Evolutionary conservation across 2,113 vertebrate species (phyloP), one percentile per base, ranked within the genome.

Genomic region (Elephantulus edwardii): DNA sequence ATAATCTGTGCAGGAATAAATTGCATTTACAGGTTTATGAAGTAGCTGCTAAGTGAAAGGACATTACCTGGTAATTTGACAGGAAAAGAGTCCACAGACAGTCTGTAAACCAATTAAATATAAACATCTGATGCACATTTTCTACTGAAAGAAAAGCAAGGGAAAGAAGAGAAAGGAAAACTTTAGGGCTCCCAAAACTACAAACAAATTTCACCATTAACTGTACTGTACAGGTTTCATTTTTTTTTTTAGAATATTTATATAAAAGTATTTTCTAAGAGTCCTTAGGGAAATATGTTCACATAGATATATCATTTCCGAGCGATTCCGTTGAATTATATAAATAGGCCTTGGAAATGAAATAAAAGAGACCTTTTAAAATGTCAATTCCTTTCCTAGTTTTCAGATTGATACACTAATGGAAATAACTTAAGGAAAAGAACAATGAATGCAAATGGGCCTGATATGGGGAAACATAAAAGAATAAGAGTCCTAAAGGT

Each of bases 41-140:
- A 95, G 95, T 92, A 96, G 93, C 96, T 93, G 93, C 95, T 93
- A 95, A 96, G 94, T 87, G 92, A 96, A 96, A 95, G 89, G 92
- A 95, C 96, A 95, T 96, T 96, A 96, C 96, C 96, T 96, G 95
- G 96, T 96, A 94, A 96, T 95, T 94, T 96, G 96, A 96, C 96
- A 96, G 96, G 96, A 96, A 96, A 96, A 96, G 96, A 96, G 92
- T 96, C 96, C 96, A 94, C 92, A 96, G 95, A 96, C 95, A 96
- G 96, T 96, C 96, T 96, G 96, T 96, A 96, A 96, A 96, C 96
- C 96, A 96, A 96, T 96, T 96, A 96, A 96, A 96, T 74, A 96
- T 96, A 96, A 96, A 96, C 95, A 96, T 96, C 96, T 96, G 96
- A 96, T 96, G 96, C 96, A 96, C 96, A 96, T 96, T 96, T 96